Base-by-base conservation (phyloP, 1,140 invertebrate genomes). In the Ostrea denselamellosa region DNA sequence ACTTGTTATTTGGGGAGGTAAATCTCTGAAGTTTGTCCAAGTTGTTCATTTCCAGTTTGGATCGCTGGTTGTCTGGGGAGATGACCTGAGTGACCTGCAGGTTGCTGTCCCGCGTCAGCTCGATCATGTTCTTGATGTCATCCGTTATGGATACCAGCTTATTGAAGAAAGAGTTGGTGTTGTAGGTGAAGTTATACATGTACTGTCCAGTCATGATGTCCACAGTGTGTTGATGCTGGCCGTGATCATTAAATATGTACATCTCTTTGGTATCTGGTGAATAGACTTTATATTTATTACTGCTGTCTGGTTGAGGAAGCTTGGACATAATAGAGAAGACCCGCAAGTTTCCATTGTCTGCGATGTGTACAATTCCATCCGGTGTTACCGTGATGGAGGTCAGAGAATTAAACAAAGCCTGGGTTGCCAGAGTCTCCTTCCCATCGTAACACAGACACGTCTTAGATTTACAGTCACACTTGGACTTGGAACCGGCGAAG, bases 241-340 rank as follows among this genome's bases (percentile, higher is more conserved):
- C 98, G 92, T 99, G 99, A 90, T 98, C 96, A 93, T 99, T 99
- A 93, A 99, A 99, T 0, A 99, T 97, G 92, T 99, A 99, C 54
- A 99, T 96, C 95, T 99, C 98, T 90, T 98, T 97, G 0, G 97
- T 97, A 97, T 97, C 90, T 96, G 98, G 95, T 0, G 98, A 98
- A 10, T 98, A 97, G 83, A 99, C 98, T 93, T 98, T 97, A 94
- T 98, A 99, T 94, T 99, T 98, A 53, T 98, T 95, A 9, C 97
- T 97, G 14, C 53, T 68, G 53, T 53, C 86, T 90, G 98, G 97
- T 28, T 96, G 96, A 0, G 98, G 98, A 86, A 99, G 94, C 94
- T 98, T 98, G 83, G 98, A 98, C 91, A 98, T 97, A 19, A 99
- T 95, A 0, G 98, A 97, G 68, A 99, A 95, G 82, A 99, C 98